phyloP scores from a whole-genome alignment of 1,140 invertebrate genomes.

The Nephila pilipes region DNA sequence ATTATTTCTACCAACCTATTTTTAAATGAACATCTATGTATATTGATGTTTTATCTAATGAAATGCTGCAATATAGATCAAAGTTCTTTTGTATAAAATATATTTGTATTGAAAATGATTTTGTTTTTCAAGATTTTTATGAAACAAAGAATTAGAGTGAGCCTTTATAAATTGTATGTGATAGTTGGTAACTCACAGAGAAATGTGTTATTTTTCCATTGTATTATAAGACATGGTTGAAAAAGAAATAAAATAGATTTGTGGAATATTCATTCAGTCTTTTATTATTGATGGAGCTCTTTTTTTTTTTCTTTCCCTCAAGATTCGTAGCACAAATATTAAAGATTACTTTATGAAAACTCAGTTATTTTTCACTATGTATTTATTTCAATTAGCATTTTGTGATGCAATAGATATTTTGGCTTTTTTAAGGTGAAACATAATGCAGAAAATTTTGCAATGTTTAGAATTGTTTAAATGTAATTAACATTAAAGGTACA shows the following conservation, averaged over 20 bases:
- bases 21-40: not conserved
- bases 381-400: too few species aligned
- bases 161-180: constrained; percentile 72
- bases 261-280: not conserved
- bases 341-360: too few species aligned
- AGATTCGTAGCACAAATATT: too few species aligned
- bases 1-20: not conserved
- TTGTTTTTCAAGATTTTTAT: constrained; percentile 47
- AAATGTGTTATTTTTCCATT: constrained; percentile 74
- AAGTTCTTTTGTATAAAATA: constrained; percentile 68
- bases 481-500: too few species aligned
- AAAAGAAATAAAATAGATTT: constrained; percentile 72
- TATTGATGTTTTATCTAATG: not conserved
- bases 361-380: too few species aligned
- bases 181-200: constrained; percentile 68
- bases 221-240: constrained; percentile 71
- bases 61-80: constrained; percentile 24
- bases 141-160: constrained; percentile 42
- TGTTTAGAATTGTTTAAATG: too few species aligned
- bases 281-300: not conserved
- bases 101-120: constrained; percentile 63
- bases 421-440: too few species aligned
- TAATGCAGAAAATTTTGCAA: too few species aligned
- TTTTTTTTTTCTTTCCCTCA: not conserved
- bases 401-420: too few species aligned